phyloP scores from a whole-genome alignment of 2,888 invertebrate species.

The Tetragnatha montana region DNA sequence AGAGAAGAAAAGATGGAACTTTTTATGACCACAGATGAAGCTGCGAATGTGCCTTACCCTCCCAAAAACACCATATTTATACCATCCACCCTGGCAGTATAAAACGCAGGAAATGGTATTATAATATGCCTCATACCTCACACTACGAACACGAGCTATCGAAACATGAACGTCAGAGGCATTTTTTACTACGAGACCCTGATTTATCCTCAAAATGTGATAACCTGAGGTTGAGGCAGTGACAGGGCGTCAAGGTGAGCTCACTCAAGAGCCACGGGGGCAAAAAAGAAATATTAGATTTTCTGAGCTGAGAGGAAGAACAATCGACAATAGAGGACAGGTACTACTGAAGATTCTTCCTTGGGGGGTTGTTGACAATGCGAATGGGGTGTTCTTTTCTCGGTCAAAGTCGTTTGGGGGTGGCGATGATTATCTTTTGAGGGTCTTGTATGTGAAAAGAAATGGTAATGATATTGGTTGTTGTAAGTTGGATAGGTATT shows the following conservation, averaged over 20 bases:
- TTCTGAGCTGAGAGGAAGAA: constrained; percentile 10
- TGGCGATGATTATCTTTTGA: neutral
- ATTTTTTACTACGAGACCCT: constrained; percentile 6
- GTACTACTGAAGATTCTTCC: constrained; percentile 7
- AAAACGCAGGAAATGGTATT: constrained; percentile 9
- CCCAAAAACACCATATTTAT: neutral
- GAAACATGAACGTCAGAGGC: constrained; percentile 1
- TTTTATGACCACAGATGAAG: neutral
- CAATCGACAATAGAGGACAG: neutral
- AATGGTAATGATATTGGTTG: neutral
- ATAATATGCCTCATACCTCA: constrained; percentile 24
- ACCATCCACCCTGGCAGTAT: neutral
- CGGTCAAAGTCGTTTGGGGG: neutral
- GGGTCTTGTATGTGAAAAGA: neutral
- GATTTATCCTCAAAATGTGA: constrained; percentile 28
- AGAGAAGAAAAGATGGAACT: neutral
- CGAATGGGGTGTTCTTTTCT: neutral
- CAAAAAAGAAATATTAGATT: neutral
- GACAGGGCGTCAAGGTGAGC: constrained; percentile 24
- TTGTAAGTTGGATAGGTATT: no score
- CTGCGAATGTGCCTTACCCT: neutral
- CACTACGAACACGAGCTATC: neutral
- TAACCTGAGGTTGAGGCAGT: neutral
- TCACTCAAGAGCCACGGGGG: neutral
- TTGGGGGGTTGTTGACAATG: neutral